Evolutionary conservation across 2,888 invertebrate species (phyloP).

Genomic region (Gisinianus flammeolus): DNA sequence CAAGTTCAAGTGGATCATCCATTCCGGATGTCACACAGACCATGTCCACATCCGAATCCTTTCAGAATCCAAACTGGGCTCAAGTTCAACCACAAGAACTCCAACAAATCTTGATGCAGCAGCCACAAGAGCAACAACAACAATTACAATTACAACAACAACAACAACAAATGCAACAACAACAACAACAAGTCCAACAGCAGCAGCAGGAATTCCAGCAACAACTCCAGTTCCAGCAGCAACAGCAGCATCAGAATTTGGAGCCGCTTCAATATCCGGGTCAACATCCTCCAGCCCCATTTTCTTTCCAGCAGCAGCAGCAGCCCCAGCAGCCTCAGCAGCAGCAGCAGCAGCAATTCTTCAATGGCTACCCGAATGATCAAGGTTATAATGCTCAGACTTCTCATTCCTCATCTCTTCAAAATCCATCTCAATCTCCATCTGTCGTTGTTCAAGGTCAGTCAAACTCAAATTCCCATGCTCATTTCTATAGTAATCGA

Average conservation of each 20-base stretch:
- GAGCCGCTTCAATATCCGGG: not conserved
- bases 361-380: not conserved
- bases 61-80: no score
- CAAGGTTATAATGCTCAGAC: not conserved
- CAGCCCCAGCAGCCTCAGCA: not conserved
- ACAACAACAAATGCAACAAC: not conserved
- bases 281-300: not conserved
- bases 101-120: no score
- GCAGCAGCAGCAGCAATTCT: not conserved
- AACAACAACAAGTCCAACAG: not conserved
- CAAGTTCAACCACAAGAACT: no score
- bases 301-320: not conserved
- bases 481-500: not conserved
- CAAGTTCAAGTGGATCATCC: no score
- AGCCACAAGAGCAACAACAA: no score
- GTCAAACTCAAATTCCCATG: not conserved
- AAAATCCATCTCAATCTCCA: not conserved
- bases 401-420: no score
- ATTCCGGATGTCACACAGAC: no score
- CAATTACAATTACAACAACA: not conserved
- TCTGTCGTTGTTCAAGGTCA: not conserved
- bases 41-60: no score
- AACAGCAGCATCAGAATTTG: no score
- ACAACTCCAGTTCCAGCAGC: not conserved
- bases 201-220: not conserved